Evolutionary conservation across 2,113 vertebrate genomes (phyloP).

Genomic region (Gymnorhina tibicen): DNA sequence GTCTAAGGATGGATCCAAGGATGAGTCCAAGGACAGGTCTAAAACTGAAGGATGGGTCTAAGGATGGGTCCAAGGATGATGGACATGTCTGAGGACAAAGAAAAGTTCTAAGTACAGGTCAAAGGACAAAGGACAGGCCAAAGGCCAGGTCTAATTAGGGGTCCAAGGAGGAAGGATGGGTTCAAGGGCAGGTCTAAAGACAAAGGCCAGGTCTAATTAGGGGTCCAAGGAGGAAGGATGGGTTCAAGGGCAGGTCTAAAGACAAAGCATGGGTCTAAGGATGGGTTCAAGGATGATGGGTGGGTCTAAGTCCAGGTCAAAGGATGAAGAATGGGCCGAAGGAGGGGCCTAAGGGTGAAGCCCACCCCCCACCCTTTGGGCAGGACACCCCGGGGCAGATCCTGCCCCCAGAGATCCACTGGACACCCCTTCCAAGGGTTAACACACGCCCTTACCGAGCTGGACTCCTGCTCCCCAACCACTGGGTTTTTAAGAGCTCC

Average conservation of each 20-base stretch:
- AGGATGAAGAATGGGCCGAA: not conserved
- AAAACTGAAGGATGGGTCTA: too few relatives aligned
- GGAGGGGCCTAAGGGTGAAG: not conserved
- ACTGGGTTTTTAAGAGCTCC: not conserved
- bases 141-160: too few relatives aligned
- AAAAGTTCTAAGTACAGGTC: too few relatives aligned
- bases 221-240: too few relatives aligned
- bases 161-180: too few relatives aligned
- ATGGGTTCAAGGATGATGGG: not conserved
- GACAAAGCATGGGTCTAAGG: fast-evolving
- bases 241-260: not conserved
- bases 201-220: too few relatives aligned
- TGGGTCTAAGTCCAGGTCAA: fast-evolving
- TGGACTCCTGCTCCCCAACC: not conserved
- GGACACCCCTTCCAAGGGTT: not conserved
- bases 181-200: not conserved
- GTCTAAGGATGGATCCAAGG: too few relatives aligned
- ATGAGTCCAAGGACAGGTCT: too few relatives aligned
- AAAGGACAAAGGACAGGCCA: too few relatives aligned
- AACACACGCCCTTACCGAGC: fast-evolving
- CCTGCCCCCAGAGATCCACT: not conserved
- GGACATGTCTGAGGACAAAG: not conserved
- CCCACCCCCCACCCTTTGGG: not conserved
- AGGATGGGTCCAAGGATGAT: not conserved
- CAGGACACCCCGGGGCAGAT: not conserved